Percentiles rank a stretch among this genome's conserved stretches.
Conservation (phyloP, 2,797 vertebrate species). For the Sebastes iracundus region DNA sequence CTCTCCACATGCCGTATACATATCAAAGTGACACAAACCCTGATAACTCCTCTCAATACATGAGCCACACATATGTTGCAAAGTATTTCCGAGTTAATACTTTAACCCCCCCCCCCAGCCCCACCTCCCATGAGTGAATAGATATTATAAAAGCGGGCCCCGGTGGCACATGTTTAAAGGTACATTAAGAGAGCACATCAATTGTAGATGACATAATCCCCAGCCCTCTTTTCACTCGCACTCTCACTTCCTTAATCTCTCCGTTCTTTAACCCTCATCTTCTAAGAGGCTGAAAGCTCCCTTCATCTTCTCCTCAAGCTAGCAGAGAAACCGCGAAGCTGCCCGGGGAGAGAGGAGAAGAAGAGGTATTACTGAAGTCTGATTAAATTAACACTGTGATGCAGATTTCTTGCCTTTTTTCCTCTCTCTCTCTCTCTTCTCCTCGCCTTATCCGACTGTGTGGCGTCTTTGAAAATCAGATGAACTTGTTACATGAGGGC, state of each 20-base stretch:
- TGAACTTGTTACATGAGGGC: constrained; percentile 68
- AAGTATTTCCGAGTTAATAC: constrained; percentile 79
- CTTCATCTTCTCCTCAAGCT: constrained; percentile 81
- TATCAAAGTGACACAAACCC: constrained; percentile 80
- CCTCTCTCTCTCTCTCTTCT: constrained; percentile 22
- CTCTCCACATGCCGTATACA: constrained; percentile 65
- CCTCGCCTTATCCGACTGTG: constrained; percentile 45
- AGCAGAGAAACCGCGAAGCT: constrained; percentile 65
- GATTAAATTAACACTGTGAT: constrained; percentile 81
- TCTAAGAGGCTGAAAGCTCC: constrained; percentile 82
- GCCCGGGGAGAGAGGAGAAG: constrained; percentile 70
- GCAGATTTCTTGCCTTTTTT: constrained; percentile 73
- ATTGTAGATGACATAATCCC: constrained; percentile 83
- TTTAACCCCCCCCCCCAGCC: constrained; percentile 44
- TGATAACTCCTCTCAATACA: constrained; percentile 69
- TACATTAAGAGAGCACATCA: constrained; percentile 83
- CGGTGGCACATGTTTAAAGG: constrained; percentile 81
- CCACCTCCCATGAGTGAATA: constrained; percentile 58
- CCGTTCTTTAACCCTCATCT: constrained; percentile 81
- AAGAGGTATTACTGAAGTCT: constrained; percentile 78
- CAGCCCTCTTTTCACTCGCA: constrained; percentile 73
- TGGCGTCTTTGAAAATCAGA: constrained; percentile 74
- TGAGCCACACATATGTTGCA: constrained; percentile 68
- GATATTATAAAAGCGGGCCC: constrained; percentile 76
- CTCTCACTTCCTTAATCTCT: constrained; percentile 81